Evolutionary conservation across 2,113 vertebrate genomes (phyloP).

Genomic region (Mohoua ochrocephala): DNA sequence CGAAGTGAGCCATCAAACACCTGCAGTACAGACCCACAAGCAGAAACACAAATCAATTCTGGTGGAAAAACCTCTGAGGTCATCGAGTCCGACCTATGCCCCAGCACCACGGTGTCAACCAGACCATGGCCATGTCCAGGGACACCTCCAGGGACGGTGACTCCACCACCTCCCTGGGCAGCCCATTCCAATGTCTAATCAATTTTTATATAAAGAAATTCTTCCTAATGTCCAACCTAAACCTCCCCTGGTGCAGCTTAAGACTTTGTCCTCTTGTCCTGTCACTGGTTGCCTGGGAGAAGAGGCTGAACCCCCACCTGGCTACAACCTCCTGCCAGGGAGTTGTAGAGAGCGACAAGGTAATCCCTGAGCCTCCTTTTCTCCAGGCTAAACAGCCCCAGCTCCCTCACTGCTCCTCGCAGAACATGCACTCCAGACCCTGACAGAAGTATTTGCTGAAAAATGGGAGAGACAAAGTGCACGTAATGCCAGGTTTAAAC

Average conservation of each 20-base stretch:
- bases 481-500: not conserved
- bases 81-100: fast-evolving
- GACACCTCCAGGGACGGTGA: not conserved
- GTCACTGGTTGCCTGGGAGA: not conserved
- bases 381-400: not conserved
- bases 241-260: not conserved
- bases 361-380: not conserved
- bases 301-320: not conserved
- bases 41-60: not conserved
- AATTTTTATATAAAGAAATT: not conserved
- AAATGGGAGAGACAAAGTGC: not conserved
- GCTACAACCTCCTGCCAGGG: not conserved
- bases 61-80: not conserved
- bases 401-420: not conserved
- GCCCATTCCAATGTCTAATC: not conserved
- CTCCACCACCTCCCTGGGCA: not conserved
- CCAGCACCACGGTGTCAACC: not conserved
- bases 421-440: too few species aligned
- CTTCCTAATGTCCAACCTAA: not conserved
- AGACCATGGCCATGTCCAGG: not conserved
- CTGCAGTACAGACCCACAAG: not conserved
- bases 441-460: not conserved
- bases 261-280: not conserved
- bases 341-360: not conserved
- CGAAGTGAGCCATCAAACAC: not conserved